These are phyloP conservation scores for Catocala nupta DNA, from an alignment of 2,888 invertebrate genomes.

Conservation along the genomic window DNA sequence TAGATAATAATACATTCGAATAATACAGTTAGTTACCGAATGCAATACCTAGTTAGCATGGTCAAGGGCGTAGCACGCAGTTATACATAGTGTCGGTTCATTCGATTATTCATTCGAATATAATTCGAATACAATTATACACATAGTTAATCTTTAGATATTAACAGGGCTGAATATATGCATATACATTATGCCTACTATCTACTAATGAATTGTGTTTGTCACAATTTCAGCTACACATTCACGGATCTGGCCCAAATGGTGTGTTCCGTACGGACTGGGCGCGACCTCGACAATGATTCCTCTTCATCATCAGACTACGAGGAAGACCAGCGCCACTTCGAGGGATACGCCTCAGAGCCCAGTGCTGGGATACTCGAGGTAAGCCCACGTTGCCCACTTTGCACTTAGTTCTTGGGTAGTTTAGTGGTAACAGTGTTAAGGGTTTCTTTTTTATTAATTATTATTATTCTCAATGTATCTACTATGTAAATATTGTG, in stretches of 20 bases:
- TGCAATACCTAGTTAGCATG: too few relatives aligned
- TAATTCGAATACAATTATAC: too few relatives aligned
- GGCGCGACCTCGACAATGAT: constrained; percentile 76
- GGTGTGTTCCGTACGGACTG: constrained; percentile 93
- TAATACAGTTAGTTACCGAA: too few relatives aligned
- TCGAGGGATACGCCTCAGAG: constrained; percentile 95
- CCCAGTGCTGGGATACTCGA: constrained; percentile 87
- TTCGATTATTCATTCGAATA: too few relatives aligned
- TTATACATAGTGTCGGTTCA: too few relatives aligned
- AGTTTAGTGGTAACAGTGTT: background rate
- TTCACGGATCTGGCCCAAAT: constrained; percentile 97
- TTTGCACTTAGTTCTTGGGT: background rate
- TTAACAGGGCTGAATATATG: too few relatives aligned
- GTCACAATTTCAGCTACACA: constrained; percentile 87
- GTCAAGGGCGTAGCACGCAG: too few relatives aligned
- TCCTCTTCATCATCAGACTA: constrained; percentile 89
- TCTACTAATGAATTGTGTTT: too few relatives aligned
- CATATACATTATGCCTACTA: too few relatives aligned
- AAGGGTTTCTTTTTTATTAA: background rate
- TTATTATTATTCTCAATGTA: background rate
- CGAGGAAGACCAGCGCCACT: constrained; percentile 90
- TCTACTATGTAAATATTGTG: too few relatives aligned
- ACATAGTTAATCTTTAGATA: too few relatives aligned
- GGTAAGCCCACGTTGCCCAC: constrained; percentile 55
- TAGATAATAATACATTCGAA: too few relatives aligned